A percentile compares a stretch with the other conserved stretches of the same genome.
phyloP scores from a whole-genome alignment of 2,888 invertebrate species.

The Leistus spinibarbis region DNA sequence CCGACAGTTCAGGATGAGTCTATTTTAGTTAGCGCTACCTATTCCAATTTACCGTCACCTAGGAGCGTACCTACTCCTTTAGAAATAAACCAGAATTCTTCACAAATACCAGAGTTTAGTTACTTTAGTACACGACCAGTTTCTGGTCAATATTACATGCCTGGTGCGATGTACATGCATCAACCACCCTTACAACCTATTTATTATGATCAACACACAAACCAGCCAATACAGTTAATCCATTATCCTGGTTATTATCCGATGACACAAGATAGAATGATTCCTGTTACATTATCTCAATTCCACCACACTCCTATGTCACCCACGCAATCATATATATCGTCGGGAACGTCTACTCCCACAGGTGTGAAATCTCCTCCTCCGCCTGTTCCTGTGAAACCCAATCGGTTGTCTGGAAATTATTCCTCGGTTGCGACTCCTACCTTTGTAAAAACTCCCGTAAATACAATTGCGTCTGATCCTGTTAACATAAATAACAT shows the following conservation, averaged over 20 bases:
- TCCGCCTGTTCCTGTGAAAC: conserved; percentile 4
- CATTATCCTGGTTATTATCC: not conserved
- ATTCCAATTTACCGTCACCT: conserved; percentile 18
- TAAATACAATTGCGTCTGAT: not conserved
- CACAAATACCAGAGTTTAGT: not conserved
- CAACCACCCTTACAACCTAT: not conserved
- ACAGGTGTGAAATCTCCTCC: not conserved
- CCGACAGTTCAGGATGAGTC: conserved; percentile 5
- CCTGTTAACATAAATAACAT: conserved; percentile 12
- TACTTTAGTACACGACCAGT: not conserved
- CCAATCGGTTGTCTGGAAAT: not conserved
- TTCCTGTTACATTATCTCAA: not conserved
- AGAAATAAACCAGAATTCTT: not conserved
- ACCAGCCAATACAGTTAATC: not conserved
- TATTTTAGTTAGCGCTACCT: conserved; percentile 10
- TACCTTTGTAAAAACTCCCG: conserved; percentile 1
- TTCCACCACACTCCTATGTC: not conserved
- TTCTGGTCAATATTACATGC: not conserved
- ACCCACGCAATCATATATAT: not conserved
- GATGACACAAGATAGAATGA: not conserved
- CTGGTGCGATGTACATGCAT: not conserved
- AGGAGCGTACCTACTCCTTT: conserved; percentile 19
- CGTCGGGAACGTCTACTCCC: not conserved
- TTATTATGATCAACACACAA: not conserved
- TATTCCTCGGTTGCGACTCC: not conserved